These are phyloP conservation scores for Nasonia vitripennis DNA, from an alignment of 1,140 invertebrate species.

Conservation along the genomic window DNA sequence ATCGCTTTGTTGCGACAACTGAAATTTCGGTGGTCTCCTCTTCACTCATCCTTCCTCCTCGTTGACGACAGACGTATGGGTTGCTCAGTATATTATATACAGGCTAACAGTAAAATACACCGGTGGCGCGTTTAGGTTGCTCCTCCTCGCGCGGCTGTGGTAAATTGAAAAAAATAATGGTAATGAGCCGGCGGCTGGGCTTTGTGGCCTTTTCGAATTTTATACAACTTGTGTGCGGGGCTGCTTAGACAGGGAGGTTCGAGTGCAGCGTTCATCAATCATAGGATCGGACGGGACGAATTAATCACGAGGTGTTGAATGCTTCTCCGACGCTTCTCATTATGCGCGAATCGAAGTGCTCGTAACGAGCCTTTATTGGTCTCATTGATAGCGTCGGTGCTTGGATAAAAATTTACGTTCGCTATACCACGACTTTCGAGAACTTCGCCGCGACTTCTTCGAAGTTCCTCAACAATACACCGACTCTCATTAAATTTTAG, in stretches of 20 bases:
- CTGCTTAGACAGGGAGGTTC: not conserved
- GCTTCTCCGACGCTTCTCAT: not conserved
- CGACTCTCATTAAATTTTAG: conserved; percentile 33
- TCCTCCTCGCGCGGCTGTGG: not conserved
- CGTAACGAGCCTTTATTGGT: not conserved
- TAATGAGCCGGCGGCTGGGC: conserved; percentile 12
- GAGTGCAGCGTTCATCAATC: conserved; percentile 27
- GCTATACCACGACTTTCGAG: not conserved
- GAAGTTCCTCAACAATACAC: conserved; percentile 20
- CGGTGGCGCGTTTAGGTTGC: conserved; percentile 3
- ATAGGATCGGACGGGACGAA: not conserved
- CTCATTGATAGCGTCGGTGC: not conserved
- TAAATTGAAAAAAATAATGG: conserved; percentile 49
- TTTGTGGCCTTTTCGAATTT: conserved; percentile 1
- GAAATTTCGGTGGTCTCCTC: conserved; percentile 14
- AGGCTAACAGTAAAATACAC: conserved; percentile 3
- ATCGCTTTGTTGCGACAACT: conserved; percentile 35
- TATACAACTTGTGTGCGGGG: not conserved
- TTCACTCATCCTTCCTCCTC: not conserved
- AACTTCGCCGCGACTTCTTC: not conserved
- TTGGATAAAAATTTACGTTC: no score
- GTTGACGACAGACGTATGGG: not conserved
- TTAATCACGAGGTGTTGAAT: conserved; percentile 49
- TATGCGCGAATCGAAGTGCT: not conserved
- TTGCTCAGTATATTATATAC: not conserved